phyloP scores from a whole-genome alignment of 2,888 invertebrate species.

The Aleiodes leptofemur region DNA sequence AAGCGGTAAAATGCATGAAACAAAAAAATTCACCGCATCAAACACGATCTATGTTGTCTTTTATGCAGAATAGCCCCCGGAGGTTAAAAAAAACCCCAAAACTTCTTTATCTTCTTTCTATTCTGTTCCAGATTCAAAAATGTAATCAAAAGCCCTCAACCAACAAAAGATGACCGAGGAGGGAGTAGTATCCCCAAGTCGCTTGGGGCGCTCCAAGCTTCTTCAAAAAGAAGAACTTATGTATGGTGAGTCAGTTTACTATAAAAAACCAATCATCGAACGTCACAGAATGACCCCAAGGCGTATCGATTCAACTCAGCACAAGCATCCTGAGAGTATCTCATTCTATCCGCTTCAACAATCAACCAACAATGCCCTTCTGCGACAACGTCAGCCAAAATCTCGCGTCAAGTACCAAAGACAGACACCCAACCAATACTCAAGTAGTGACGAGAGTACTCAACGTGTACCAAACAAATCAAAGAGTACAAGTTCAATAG shows the following conservation, averaged over 20 bases:
- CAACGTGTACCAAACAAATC: constrained; percentile 61
- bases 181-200: constrained; percentile 51
- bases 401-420: constrained; percentile 41
- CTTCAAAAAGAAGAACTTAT: constrained; percentile 55
- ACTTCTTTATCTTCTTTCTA: constrained; percentile 3
- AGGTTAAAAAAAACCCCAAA: background rate
- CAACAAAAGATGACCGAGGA: constrained; percentile 49
- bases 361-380: constrained; percentile 54
- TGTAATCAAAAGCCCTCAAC: constrained; percentile 24
- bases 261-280: constrained; percentile 31
- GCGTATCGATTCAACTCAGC: constrained; percentile 31
- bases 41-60: background rate
- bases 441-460: constrained; percentile 67
- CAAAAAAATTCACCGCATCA: background rate
- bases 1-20: background rate
- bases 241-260: constrained; percentile 43
- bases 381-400: constrained; percentile 60
- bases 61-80: background rate
- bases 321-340: constrained; percentile 29
- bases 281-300: constrained; percentile 30
- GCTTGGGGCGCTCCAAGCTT: constrained; percentile 51
- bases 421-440: constrained; percentile 53
- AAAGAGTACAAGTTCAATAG: constrained; percentile 69
- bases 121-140: constrained; percentile 26
- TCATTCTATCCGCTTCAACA: constrained; percentile 11